Evolutionary conservation across 2,888 invertebrate species (phyloP).

Genomic region (Agrypnus murinus): DNA sequence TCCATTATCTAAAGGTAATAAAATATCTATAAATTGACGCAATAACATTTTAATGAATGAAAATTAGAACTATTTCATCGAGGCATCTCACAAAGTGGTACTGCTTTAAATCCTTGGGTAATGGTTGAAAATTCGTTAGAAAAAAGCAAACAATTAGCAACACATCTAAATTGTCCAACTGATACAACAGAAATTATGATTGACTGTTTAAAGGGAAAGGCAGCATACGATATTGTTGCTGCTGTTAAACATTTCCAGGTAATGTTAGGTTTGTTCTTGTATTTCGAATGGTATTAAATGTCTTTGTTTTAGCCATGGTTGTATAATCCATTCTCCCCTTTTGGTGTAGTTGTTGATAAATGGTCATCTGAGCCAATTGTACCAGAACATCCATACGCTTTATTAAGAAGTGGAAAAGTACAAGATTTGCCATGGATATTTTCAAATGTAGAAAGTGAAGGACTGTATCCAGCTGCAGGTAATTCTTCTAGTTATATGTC

Average conservation of each 20-base stretch:
- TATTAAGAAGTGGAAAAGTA: slow-evolving; percentile 76
- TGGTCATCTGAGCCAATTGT: slow-evolving; percentile 77
- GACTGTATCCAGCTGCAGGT: slow-evolving; percentile 83
- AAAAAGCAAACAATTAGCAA: slow-evolving; percentile 77
- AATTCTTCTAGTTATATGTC: no score
- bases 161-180: slow-evolving; percentile 78
- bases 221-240: slow-evolving; percentile 76
- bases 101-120: slow-evolving; percentile 76
- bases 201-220: slow-evolving; percentile 78
- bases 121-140: slow-evolving; percentile 75
- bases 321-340: slow-evolving; percentile 82
- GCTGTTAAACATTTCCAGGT: slow-evolving; percentile 77
- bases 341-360: slow-evolving; percentile 82
- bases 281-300: no score
- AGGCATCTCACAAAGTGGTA: slow-evolving; percentile 83
- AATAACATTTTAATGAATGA: slow-evolving; percentile 1
- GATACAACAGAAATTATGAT: slow-evolving; percentile 74
- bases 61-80: slow-evolving; percentile 74
- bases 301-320: slow-evolving; percentile 72
- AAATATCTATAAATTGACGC: background rate
- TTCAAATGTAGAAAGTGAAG: slow-evolving; percentile 81
- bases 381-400: slow-evolving; percentile 77
- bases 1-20: slow-evolving; percentile 75
- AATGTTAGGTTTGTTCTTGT: slow-evolving; percentile 28
- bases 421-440: slow-evolving; percentile 82